These are phyloP conservation scores for Pangasianodon hypophthalmus DNA, from an alignment of 2,113 vertebrate species.

Conservation along the genomic window DNA sequence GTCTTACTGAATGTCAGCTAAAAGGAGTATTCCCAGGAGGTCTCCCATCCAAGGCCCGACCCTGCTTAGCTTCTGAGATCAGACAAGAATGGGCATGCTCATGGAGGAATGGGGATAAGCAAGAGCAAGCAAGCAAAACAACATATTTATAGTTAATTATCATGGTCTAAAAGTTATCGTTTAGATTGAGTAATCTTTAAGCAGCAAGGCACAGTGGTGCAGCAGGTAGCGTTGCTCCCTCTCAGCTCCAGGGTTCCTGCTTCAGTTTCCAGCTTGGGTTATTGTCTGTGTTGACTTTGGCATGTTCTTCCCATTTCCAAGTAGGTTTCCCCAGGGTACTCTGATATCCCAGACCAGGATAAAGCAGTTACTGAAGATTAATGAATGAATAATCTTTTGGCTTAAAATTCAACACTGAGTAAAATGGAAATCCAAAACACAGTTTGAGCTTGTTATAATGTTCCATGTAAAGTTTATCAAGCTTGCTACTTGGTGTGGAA, in stretches of 20 bases:
- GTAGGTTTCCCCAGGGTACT: not conserved
- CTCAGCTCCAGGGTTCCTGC: not conserved
- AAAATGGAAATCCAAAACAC: not conserved
- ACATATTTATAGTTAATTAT: not conserved
- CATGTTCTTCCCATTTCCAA: not conserved
- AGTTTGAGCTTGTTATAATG: not conserved
- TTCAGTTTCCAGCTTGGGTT: not conserved
- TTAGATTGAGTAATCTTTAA: not conserved
- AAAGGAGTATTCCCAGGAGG: too few species aligned
- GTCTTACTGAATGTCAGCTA: not conserved
- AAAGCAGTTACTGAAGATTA: not conserved
- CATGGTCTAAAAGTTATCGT: not conserved
- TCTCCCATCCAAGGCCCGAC: not conserved
- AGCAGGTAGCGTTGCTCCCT: not conserved
- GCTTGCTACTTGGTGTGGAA: not conserved
- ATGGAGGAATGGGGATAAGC: not conserved
- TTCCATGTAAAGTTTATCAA: not conserved
- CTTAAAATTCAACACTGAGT: not conserved
- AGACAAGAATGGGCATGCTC: not conserved
- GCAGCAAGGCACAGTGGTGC: not conserved
- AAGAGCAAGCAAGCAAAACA: not conserved
- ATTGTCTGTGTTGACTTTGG: not conserved
- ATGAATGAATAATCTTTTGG: not conserved
- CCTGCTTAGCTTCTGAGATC: not conserved
- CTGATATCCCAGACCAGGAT: not conserved